Conservation (phyloP, 1,140 invertebrate genomes). For the Wasmannia auropunctata region DNA sequence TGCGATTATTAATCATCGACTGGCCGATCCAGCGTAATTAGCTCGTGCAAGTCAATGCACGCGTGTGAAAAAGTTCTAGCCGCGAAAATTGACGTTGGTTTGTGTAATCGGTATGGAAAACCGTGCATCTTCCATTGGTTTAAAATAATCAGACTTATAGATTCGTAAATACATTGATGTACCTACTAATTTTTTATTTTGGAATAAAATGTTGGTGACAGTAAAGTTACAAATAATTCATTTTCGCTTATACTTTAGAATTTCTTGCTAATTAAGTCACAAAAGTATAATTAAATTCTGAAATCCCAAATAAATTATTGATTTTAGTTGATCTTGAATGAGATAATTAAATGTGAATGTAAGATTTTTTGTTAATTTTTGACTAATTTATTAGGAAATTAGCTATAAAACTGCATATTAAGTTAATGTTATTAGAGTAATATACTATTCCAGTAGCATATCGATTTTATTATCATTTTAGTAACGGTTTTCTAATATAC, state of each 20-base stretch:
- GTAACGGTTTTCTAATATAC: not conserved
- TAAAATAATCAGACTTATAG: not conserved
- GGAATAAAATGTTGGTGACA: not conserved
- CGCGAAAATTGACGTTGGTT: not conserved
- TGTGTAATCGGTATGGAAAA: slow-evolving; percentile 24
- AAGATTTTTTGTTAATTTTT: not conserved
- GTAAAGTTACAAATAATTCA: not conserved
- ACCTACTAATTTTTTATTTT: not conserved
- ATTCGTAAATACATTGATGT: not conserved
- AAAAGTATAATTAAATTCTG: not conserved
- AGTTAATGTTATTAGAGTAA: not conserved
- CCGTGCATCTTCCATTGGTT: not conserved
- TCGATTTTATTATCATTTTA: not conserved
- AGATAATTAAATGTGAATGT: not conserved
- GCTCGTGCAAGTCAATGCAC: slow-evolving; percentile 32
- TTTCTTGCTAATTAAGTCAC: not conserved
- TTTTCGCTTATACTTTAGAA: not conserved
- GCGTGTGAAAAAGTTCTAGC: slow-evolving; percentile 30
- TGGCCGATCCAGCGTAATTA: slow-evolving; percentile 55
- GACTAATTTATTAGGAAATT: not conserved
- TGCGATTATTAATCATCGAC: slow-evolving; percentile 66
- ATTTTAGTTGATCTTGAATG: not conserved
- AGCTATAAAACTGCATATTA: not conserved
- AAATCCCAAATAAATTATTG: not conserved
- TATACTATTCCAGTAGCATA: not conserved